Evolutionary conservation across 2,888 invertebrate genomes (phyloP).

Genomic region (Cephonodes hylas): DNA sequence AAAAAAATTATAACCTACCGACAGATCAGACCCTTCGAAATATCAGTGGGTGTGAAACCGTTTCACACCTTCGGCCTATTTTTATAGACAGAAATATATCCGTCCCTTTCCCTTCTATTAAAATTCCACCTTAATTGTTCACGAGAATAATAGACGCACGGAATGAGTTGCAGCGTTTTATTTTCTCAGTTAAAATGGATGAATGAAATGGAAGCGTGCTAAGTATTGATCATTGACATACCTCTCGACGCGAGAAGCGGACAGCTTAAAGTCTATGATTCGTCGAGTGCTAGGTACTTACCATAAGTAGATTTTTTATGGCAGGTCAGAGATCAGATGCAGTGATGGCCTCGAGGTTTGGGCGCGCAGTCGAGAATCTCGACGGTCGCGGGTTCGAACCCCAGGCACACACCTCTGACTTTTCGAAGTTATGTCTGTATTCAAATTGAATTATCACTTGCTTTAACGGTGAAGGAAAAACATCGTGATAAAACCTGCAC

Average conservation of each 20-base stretch:
- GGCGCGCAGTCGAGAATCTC: too few species aligned
- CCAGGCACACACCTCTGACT: too few species aligned
- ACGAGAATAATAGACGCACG: background rate
- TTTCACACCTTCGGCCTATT: background rate
- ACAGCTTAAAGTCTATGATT: background rate
- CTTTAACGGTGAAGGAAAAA: too few species aligned
- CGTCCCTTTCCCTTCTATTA: background rate
- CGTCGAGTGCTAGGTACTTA: background rate
- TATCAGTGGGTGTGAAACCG: background rate
- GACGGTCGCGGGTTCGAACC: too few species aligned
- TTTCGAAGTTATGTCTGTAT: too few species aligned
- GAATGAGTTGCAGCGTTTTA: background rate
- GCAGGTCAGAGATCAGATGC: too few species aligned
- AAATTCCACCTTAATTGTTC: background rate
- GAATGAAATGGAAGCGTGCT: background rate
- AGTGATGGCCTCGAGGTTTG: too few species aligned
- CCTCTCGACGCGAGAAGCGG: background rate
- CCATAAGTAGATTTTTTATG: background rate
- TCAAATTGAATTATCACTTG: too few species aligned
- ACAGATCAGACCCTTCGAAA: background rate
- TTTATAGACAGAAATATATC: background rate
- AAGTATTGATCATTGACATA: background rate
- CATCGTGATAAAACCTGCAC: too few species aligned
- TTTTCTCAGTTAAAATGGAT: constrained; percentile 6
- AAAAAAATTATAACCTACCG: background rate